Base-by-base conservation (phyloP, 92 coral and sea anemone species). In the Hydrozoanthus gracilis region DNA sequence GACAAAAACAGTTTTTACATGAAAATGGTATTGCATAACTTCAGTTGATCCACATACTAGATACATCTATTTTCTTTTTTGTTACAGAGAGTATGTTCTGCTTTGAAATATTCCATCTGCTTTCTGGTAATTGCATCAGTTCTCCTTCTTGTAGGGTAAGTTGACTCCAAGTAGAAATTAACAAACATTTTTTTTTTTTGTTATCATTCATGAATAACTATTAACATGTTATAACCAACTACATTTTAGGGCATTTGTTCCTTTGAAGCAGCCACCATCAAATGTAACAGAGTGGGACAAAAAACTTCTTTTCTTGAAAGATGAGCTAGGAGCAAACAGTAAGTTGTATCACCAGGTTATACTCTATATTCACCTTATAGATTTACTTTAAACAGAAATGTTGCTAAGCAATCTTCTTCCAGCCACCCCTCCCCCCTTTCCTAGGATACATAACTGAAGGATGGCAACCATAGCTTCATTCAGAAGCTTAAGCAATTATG, bases 121-220 rank as follows among this genome's bases (percentile, higher is more conserved):
- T 96, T 96, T 82, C 85, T 95, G 64, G 86, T 97, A 71, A 98
- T 95, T 66, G 98, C 95, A 45, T 68, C 93, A 58, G 91, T 93
- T 56, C 93, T 97, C 69, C 90, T 97, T 12, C 90, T 97, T 65
- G 92, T 96, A 56, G 99, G 99, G 99, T 97, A 86, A 84, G 99
- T 80, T 27, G 58, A 77, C 8, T 1, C 54, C 3, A 47, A 9
- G 5, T 74, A 48, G 4, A 67, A 67, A 17, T 8, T 47, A 75
- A 75, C 17, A 35, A 75, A 54, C 49, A 0, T 2, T 27, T 27
- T 27, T 2, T 27, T 27, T 27, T 27, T 27, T 27, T 27, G 39
- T 27, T 27, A 27, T 27, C 39, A 27, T 27, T 27, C 39, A 27
- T 27, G 39, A 27, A 27, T 27, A 0, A 27, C 39, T 27, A 27